Conservation (phyloP, 2,113 vertebrate genomes). For the Sialia sialis region DNA sequence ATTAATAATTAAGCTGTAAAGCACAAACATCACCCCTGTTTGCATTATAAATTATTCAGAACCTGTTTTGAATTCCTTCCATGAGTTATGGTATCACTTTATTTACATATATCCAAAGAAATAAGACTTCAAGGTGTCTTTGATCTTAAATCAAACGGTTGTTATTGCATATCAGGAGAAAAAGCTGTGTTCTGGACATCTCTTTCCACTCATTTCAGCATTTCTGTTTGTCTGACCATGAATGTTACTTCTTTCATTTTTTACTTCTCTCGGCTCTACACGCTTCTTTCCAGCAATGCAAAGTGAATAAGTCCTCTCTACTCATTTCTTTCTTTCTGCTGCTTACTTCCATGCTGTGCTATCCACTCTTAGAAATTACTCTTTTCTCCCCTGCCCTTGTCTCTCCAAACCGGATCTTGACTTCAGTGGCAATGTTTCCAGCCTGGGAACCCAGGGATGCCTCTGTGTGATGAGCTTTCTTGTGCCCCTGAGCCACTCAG, state of each 20-base stretch:
- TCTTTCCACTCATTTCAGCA: background rate
- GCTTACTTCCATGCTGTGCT: background rate
- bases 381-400: background rate
- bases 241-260: background rate
- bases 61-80: background rate
- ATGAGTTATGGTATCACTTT: background rate
- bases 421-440: fast-evolving
- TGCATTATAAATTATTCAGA: background rate
- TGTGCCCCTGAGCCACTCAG: background rate
- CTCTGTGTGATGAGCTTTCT: fast-evolving
- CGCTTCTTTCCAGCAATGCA: background rate
- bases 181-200: background rate
- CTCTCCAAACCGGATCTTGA: background rate
- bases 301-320: background rate
- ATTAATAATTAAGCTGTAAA: background rate
- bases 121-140: background rate
- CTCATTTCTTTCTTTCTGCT: background rate
- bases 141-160: background rate
- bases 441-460: fast-evolving
- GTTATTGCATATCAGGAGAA: background rate
- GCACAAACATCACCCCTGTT: background rate
- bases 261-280: background rate
- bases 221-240: background rate
- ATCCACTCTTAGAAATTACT: background rate
- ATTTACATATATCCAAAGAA: background rate